A percentile compares a stretch with the other conserved stretches of the same genome.
Evolutionary conservation across 2,113 vertebrate genomes (phyloP).

Genomic region (Cariama cristata): DNA sequence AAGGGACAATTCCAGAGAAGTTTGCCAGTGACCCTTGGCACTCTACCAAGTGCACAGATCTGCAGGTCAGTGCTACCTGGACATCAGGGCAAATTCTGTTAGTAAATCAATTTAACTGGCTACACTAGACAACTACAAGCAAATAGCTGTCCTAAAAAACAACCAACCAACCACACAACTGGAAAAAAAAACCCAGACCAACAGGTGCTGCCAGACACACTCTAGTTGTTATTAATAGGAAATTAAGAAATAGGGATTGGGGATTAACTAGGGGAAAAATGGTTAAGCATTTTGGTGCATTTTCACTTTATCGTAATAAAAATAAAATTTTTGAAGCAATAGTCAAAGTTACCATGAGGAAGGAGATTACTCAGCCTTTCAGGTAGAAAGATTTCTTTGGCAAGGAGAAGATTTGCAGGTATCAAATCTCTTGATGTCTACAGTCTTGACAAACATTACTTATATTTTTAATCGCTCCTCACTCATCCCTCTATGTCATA

Average conservation of each 20-base stretch:
- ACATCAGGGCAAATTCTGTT: neutral
- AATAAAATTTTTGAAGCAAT: neutral
- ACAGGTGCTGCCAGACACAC: neutral
- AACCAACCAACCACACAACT: rapidly evolving
- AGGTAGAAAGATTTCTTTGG: neutral
- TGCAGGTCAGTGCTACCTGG: neutral
- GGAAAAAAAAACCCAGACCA: neutral
- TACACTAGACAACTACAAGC: neutral
- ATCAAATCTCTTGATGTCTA: neutral
- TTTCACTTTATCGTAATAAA: neutral
- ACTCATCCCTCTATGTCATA: neutral
- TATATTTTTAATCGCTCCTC: neutral
- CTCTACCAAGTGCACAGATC: neutral
- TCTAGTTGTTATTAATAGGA: neutral
- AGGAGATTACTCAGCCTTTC: neutral
- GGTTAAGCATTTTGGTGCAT: neutral
- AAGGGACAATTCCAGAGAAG: neutral
- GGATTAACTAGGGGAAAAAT: neutral
- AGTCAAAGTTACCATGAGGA: neutral
- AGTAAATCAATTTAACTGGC: neutral
- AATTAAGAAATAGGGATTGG: neutral
- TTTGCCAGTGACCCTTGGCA: neutral
- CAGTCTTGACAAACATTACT: neutral
- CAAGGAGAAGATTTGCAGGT: neutral
- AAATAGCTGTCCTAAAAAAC: neutral